A percentile compares a stretch with the other conserved stretches of the same genome.
phyloP scores from a whole-genome alignment of 2,113 vertebrate species.

The Chlamydotis undulata region DNA sequence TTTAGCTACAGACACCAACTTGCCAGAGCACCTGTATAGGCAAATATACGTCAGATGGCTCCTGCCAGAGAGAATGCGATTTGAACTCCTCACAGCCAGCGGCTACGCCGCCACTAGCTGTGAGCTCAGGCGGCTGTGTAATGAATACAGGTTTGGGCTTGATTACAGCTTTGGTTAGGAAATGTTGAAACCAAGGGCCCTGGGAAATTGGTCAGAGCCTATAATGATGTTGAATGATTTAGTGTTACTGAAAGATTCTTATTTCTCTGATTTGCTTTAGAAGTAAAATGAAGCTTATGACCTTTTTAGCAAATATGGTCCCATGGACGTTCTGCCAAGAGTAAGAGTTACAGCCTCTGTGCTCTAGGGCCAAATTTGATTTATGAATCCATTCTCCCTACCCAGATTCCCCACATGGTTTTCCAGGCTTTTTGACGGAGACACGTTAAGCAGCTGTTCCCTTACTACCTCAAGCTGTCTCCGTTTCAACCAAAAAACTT shows the following conservation, averaged over 20 bases:
- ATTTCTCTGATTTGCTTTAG: background rate
- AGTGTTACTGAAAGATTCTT: background rate
- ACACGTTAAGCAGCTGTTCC: background rate
- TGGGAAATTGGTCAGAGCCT: slow-evolving; percentile 1
- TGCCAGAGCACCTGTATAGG: background rate
- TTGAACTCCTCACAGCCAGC: background rate
- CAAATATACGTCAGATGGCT: background rate
- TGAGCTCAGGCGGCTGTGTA: background rate
- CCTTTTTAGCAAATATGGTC: background rate
- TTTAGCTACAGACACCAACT: background rate
- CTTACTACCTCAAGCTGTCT: background rate
- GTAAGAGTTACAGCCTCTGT: background rate
- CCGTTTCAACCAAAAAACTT: background rate
- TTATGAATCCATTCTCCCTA: background rate
- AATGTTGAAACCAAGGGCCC: background rate
- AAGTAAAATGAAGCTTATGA: background rate
- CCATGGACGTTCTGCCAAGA: background rate
- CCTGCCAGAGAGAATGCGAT: background rate
- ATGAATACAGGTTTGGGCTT: background rate
- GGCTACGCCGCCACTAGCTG: background rate
- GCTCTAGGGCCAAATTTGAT: background rate
- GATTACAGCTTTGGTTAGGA: slow-evolving; percentile 1
- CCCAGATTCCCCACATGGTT: background rate
- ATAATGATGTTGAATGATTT: background rate
- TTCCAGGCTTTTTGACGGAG: background rate